Base-by-base conservation (phyloP, 2,113 vertebrate species). In the Cottus gobio region DNA sequence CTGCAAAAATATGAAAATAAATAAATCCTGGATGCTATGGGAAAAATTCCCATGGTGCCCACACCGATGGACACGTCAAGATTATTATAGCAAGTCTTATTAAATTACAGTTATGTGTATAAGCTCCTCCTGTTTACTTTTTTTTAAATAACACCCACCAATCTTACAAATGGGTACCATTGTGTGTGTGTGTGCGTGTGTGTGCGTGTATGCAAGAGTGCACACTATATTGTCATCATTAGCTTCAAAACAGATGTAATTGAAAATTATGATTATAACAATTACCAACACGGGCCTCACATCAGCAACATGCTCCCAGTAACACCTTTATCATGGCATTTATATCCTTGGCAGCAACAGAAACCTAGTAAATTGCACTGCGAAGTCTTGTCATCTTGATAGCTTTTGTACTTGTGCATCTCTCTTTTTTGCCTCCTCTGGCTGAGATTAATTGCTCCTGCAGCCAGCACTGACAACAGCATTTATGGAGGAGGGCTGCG, bases 371-470 rank as follows among this genome's bases (percentile, higher is more conserved):
- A 90, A 89, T 92, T 92, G 79, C 80, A 77, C 80, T 63, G 89
- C 65, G 10, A 88, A 86, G 81, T 91, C 88, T 83, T 92, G 91
- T 94, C 94, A 91, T 93, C 92, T 82, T 85, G 84, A 93, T 92
- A 89, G 90, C 93, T 90, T 93, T 91, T 93, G 86, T 92, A 83
- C 85, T 89, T 77, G 87, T 79, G 82, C 66, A 60, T 84, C 77
- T 84, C 77, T 90, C 80, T 79, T 73, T 78, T 79, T 83, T 77
- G 74, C 87, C 79, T 90, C 83, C 80, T 85, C 87, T 75, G 70
- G 79, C 87, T 75, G 76, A 93, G 93, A 94, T 94, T 89, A 94
- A 95, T 95, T 94, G 88, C 89, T 90, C 73, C 69, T 75, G 65
- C 71, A 81, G 56, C 69, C 62, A 79, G 28, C 71, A 85, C 84